These are phyloP conservation scores for Thalpophila matura DNA, from an alignment of 2,888 invertebrate genomes.

Conservation along the genomic window DNA sequence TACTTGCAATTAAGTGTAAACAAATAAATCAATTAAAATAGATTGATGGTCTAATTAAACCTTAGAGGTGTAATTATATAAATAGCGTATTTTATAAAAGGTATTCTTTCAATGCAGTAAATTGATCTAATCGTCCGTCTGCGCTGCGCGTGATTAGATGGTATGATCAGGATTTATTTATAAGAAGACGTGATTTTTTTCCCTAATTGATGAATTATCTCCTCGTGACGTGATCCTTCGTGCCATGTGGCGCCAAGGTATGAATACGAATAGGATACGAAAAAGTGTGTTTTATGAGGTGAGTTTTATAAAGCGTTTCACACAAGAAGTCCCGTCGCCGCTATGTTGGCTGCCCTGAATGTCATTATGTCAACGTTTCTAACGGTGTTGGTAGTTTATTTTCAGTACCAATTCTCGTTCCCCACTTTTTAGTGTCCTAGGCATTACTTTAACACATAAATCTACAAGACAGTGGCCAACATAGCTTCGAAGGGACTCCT, in stretches of 20 bases:
- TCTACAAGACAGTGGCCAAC: too few relatives aligned
- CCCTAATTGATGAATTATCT: slow-evolving; percentile 26
- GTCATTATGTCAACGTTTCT: too few relatives aligned
- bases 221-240: slow-evolving; percentile 22
- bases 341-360: too few relatives aligned
- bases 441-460: too few relatives aligned
- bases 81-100: slow-evolving; percentile 22
- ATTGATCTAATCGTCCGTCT: slow-evolving; percentile 43
- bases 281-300: neutral
- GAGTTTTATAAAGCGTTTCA: too few relatives aligned
- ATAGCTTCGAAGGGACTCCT: too few relatives aligned
- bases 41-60: slow-evolving; percentile 36
- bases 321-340: too few relatives aligned
- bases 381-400: too few relatives aligned
- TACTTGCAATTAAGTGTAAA: neutral
- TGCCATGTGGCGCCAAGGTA: slow-evolving; percentile 23
- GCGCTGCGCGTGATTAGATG: slow-evolving; percentile 27
- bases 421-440: too few relatives aligned
- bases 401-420: too few relatives aligned
- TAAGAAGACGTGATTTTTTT: slow-evolving; percentile 36
- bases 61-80: slow-evolving; percentile 25
- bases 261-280: slow-evolving; percentile 24
- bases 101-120: slow-evolving; percentile 33
- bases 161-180: slow-evolving; percentile 25
- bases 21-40: slow-evolving; percentile 40